Evolutionary conservation across 1,140 invertebrate genomes (phyloP), one percentile per base, ranked within the genome.

Genomic region (Druon quercuslanigerum): DNA sequence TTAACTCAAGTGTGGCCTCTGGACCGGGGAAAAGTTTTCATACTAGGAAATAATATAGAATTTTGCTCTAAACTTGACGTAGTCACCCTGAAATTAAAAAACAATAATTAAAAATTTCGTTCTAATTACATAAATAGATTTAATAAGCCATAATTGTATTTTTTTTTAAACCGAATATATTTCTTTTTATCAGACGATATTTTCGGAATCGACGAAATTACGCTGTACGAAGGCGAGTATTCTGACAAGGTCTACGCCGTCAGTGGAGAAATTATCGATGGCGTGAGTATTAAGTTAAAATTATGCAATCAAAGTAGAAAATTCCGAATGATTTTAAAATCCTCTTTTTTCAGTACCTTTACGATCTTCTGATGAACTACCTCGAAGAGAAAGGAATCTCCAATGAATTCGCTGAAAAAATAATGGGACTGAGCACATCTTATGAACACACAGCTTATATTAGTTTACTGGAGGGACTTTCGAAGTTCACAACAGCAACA

Each of bases 371-470:
- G 56, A 97, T 99, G 96, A 98, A 98, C 86, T 93, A 97, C 76
- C 92, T 99, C 72, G 97, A 98, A 88, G 97, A 99, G 86, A 97
- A 98, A 85, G 97, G 97, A 46, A 93, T 99, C 75, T 95, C 95
- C 77, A 97, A 98, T 88, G 96, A 98, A 80, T 98, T 99, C 92
- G 95, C 95, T 12, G 95, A 97, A 74, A 96, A 98, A 88, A 84
- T 99, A 1, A 94, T 96, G 0, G 94, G 96, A 57, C 94, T 97
- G 80, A 96, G 96, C 86, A 98, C 98, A 3, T 93, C 93, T 16
- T 98, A 98, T 86, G 98, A 99, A 90, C 97, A 98, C 85, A 92
- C 93, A 4, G 94, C 95, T 2, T 99, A 99, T 87, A 95, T 99
- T 84, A 94, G 94, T 70, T 92, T 99, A 16, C 91, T 99, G 20